Base-by-base conservation (phyloP, 1,140 invertebrate species). In the Drosophila ohnishii region DNA sequence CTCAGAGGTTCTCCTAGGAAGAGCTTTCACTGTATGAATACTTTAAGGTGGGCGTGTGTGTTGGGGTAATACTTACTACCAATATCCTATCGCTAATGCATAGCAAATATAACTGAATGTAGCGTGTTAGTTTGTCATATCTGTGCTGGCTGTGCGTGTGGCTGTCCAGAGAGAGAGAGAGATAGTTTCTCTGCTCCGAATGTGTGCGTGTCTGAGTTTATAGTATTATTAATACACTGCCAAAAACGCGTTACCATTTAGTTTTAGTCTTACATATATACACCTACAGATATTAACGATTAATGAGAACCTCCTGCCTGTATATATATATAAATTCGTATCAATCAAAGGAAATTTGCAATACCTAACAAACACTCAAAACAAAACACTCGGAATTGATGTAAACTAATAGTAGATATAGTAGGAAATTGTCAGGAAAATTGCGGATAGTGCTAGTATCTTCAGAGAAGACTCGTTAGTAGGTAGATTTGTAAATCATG, bases 201-300 rank as follows among this genome's bases (percentile, higher is more conserved):
- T 60, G 71, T 45, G 57, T 47, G 78, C 56, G 44, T 72, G 65
- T 59, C 40, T 55, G 57, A 77, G 78, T 78, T 80, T 63, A 75
- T 75, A 88, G 84, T 89, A 84, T 88, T 84, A 87, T 84, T 77
- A 77, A 74, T 79, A 74, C 72, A 88, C 85, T 88, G 85, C 85
- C 84, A 88, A 86, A 77, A 80, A 25, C 19, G 48, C 67, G 78
- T 61, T 82, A 62, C 73, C 75, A 81, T 60, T 77, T 77, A 73
- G 47, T 47, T 28, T 42, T 78, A 87, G 53, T 51, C 47, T 67
- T 50, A 61, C 45, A 55, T 10, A 37, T 75, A 75, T 44, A 53
- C 45, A 75, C 58, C 44, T 37, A 55, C 19, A 32, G 63, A 59
- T 63, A 79, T 65, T 65, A 65, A 62, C 28, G 53, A 71, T 86